phyloP scores from a whole-genome alignment of 2,113 vertebrate genomes.

The Pica pica region DNA sequence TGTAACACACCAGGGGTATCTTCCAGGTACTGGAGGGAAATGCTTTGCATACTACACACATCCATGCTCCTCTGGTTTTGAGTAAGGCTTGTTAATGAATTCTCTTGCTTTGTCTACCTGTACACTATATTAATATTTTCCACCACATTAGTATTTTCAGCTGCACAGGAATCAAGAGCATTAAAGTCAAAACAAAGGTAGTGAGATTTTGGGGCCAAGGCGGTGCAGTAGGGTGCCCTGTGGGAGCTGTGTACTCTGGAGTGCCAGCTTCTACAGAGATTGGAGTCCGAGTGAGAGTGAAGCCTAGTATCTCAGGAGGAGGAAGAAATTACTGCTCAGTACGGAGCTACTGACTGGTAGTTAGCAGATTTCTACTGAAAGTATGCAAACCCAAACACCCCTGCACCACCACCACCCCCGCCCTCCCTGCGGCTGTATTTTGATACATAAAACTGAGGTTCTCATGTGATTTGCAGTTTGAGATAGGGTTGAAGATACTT shows the following conservation, averaged over 20 bases:
- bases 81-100: neutral
- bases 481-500: neutral
- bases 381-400: neutral
- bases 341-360: neutral
- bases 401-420: rapidly evolving
- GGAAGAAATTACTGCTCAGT: neutral
- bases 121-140: neutral
- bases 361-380: neutral
- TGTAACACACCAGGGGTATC: neutral
- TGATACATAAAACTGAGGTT: neutral
- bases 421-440: neutral
- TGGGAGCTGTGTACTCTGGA: neutral
- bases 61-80: neutral
- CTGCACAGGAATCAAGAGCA: neutral
- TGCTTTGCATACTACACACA: neutral
- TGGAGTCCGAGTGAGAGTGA: rapidly evolving
- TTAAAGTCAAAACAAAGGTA: neutral
- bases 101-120: neutral
- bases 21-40: neutral
- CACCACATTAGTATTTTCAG: neutral
- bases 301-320: neutral
- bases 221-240: rapidly evolving
- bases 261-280: neutral
- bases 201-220: neutral
- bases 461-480: neutral